Base-by-base conservation (phyloP, 2,888 invertebrate genomes). In the Dinocampus coccinellae region DNA sequence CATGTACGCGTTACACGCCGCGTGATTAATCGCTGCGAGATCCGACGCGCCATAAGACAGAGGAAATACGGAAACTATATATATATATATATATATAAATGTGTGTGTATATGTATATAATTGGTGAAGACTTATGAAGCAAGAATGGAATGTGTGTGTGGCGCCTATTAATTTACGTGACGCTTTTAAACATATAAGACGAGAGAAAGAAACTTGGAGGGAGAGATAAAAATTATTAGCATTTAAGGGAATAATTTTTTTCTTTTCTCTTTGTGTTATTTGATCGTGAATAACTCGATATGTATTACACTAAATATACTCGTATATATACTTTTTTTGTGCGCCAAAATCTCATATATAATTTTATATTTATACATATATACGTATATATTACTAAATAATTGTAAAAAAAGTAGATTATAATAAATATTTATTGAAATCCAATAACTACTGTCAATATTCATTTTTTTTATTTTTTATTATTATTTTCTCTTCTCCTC, bases 1-100 rank as follows among this genome's bases (percentile, higher is more conserved):
- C 68, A 64, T 60, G 62, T 69, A 69, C 62, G 62, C 62, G 55
- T 68, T 68, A 68, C 68, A 68, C 68, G 61, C 60, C 33, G 68
- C 52, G 69, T 69, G 69, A 69, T 69, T 69, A 61, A 69, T 69
- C 39, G 69, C 47, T 47, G 47, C 47, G 47, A 47, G 47, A 47
- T 34, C 53, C 13, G 22, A 20, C 53, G 26, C 39, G 22, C 52
- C 33, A 26, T 29, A 33, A 58, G 58, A 58, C 58, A 58, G 58
- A 58, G 58, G 58, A 58, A 58, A 58, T 58, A 29, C 58, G 58
- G 34, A 58, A 58, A 58, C 58, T 58, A 13, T 29, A 29, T 58
- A 34, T 58, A n/a, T 57, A 11, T 24, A 26, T 55, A 16, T 58
- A 16, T 24, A 13, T 26, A 57, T 33, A 4, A 3, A 20, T 47